Base-by-base conservation (phyloP, 2,113 vertebrate species). In the Nymphicus hollandicus region DNA sequence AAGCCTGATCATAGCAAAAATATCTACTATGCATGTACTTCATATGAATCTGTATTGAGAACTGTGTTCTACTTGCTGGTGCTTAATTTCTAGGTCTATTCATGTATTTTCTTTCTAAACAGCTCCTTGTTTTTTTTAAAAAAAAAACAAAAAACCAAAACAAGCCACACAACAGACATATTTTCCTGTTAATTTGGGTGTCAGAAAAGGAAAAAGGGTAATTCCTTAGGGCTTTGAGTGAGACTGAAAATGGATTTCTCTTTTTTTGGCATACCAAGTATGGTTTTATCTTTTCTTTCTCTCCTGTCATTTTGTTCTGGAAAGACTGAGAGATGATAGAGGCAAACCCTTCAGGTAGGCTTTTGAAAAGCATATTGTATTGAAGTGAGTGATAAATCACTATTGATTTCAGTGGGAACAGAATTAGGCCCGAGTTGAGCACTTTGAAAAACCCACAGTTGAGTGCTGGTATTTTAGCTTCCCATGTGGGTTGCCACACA, bases 401-500 rank as follows among this genome's bases (percentile, higher is more conserved):
- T 96, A 92, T 96, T 97, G 96, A 93, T 95, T 96, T 96, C 88
- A 94, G 58, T 92, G 96, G 88, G 77, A 92, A 91, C 81, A 93
- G 92, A 92, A 95, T 94, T 89, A 95, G 96, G 83, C 86, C 92
- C 95, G 41, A 80, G 96, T 91, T 94, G 96, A 96, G 95, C 78
- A 91, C 87, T 96, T 95, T 68, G 73, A 95, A 93, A 95, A 96
- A 84, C 80, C 89, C 77, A 89, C 81, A 87, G 88, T 66, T 94
- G 88, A 94, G 96, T 95, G 91, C 93, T 96, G 89, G 86, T 93
- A 89, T 97, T 95, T 94, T 94, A 96, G 93, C 86, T 96, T 96
- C 93, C 92, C 91, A 95, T 89, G 92, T 94, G 96, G 93, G 78
- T 95, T 93, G 91, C 96, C 92, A 85, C 92, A 82, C 91, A 94